Conservation (phyloP, 1,140 invertebrate species). For the Orussus abietinus region DNA sequence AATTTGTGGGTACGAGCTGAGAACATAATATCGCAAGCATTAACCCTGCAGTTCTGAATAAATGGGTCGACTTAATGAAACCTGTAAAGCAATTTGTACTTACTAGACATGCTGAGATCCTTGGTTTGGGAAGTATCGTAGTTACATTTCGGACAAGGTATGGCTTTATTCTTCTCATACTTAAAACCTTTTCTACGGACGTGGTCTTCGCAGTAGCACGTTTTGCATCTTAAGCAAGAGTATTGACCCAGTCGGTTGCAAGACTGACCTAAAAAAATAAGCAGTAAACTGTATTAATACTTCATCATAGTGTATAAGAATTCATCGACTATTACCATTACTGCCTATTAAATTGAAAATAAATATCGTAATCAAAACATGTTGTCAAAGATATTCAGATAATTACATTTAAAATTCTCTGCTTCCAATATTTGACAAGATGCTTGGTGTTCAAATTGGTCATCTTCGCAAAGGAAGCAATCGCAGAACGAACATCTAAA, state of each 20-base stretch:
- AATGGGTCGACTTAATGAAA: slow-evolving; percentile 7
- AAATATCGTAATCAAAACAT: too few relatives aligned
- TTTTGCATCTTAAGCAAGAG: slow-evolving; percentile 92
- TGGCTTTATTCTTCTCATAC: slow-evolving; percentile 81
- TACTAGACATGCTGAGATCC: slow-evolving; percentile 93
- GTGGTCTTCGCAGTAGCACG: slow-evolving; percentile 96
- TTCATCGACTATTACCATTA: too few relatives aligned
- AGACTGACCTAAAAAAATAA: slow-evolving; percentile 67
- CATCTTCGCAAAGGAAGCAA: slow-evolving; percentile 92
- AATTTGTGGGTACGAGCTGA: slow-evolving; percentile 76
- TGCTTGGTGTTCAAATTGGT: slow-evolving; percentile 98
- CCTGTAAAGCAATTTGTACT: slow-evolving; percentile 40
- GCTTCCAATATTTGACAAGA: slow-evolving; percentile 93
- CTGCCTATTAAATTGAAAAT: too few relatives aligned
- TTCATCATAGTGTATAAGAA: too few relatives aligned
- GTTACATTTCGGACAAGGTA: slow-evolving; percentile 93
- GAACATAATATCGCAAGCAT: slow-evolving; percentile 35
- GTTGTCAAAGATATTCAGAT: too few relatives aligned
- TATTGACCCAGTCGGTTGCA: slow-evolving; percentile 93
- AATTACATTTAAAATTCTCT: slow-evolving; percentile 88
- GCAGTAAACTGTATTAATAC: too few relatives aligned
- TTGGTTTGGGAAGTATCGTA: slow-evolving; percentile 89
- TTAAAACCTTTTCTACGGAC: slow-evolving; percentile 90
- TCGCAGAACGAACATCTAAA: slow-evolving; percentile 91
- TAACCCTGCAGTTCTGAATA: background rate